Evolutionary conservation across 2,888 invertebrate species (phyloP).

Genomic region (Oligia strigilis): DNA sequence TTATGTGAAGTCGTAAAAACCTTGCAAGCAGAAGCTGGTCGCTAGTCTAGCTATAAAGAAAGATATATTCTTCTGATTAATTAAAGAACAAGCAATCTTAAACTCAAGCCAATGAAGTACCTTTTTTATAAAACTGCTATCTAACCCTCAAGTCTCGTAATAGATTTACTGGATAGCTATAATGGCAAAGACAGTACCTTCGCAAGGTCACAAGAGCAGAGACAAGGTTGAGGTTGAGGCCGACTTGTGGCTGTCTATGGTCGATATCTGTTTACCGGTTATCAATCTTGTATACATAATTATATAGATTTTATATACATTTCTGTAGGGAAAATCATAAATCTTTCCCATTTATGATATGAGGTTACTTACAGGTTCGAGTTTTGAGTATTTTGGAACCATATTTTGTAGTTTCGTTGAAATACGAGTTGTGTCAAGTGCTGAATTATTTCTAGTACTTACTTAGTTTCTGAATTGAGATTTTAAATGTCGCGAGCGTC

Average conservation of each 20-base stretch:
- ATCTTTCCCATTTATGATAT: background rate
- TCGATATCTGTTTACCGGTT: constrained; percentile 36
- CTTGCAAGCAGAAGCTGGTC: background rate
- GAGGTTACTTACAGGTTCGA: background rate
- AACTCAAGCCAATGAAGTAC: background rate
- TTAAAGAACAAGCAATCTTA: constrained; percentile 15
- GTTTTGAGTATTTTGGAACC: background rate
- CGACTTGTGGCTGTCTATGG: constrained; percentile 41
- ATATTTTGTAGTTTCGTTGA: background rate
- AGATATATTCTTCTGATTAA: background rate
- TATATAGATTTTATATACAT: background rate
- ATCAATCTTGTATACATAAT: constrained; percentile 2
- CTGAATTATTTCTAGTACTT: background rate
- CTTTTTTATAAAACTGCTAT: constrained; percentile 7
- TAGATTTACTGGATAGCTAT: constrained; percentile 31
- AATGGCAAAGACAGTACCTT: constrained; percentile 31
- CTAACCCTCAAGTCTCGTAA: constrained; percentile 13
- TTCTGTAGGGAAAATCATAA: background rate
- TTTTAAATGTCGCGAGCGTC: background rate
- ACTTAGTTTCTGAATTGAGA: background rate
- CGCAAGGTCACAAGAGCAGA: constrained; percentile 57
- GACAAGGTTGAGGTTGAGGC: constrained; percentile 58
- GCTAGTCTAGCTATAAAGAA: background rate
- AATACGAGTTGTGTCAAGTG: background rate
- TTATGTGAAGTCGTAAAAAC: background rate